phyloP scores from a whole-genome alignment of 2,113 vertebrate genomes.

The Grantiella picta region DNA sequence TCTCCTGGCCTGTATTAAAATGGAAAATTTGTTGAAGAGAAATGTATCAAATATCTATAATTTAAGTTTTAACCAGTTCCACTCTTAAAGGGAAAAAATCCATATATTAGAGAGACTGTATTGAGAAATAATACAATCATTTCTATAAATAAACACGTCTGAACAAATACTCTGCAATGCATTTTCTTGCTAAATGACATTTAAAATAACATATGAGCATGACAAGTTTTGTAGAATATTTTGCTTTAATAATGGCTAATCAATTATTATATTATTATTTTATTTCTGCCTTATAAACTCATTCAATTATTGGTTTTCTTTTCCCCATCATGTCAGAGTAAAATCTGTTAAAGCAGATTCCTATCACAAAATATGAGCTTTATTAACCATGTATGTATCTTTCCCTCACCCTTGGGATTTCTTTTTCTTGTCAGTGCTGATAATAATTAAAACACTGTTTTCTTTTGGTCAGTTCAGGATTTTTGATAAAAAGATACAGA shows the following conservation, averaged over 20 bases:
- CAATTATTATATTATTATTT: background rate
- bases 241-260: background rate
- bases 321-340: background rate
- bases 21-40: background rate
- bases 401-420: fast-evolving
- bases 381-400: background rate
- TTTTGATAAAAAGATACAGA: background rate
- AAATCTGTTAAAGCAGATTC: background rate
- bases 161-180: background rate
- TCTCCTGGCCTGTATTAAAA: background rate
- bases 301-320: background rate
- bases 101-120: background rate
- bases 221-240: background rate
- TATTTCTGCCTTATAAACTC: background rate
- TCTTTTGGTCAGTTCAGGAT: background rate
- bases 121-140: background rate
- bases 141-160: background rate
- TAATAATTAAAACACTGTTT: background rate
- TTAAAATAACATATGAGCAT: background rate
- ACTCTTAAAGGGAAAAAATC: background rate
- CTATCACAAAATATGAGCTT: background rate
- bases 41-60: background rate
- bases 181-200: background rate
- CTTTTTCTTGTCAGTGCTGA: background rate
- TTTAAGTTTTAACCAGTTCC: background rate